phyloP scores from a whole-genome alignment of 1,140 invertebrate genomes.

The Sarcophaga peregrina region DNA sequence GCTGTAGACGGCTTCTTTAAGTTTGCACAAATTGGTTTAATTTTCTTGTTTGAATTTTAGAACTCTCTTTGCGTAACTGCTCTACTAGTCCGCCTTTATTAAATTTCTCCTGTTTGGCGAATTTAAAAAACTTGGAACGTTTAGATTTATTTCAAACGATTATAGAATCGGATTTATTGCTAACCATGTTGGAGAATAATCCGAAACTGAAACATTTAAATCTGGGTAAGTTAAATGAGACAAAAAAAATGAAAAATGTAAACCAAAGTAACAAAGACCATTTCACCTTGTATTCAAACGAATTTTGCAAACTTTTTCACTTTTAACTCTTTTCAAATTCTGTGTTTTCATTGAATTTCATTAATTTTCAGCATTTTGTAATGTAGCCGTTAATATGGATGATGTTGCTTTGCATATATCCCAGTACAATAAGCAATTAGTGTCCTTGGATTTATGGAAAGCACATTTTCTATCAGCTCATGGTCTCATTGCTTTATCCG shows the following conservation, averaged over 20 bases:
- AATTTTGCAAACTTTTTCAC: no score
- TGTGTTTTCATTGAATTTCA: no score
- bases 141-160: slow-evolving; percentile 82
- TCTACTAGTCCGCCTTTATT: slow-evolving; percentile 67
- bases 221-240: slow-evolving; percentile 70
- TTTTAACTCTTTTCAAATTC: background rate
- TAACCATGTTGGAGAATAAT: slow-evolving; percentile 75
- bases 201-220: slow-evolving; percentile 78
- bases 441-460: slow-evolving; percentile 89
- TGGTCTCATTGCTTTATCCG: slow-evolving; percentile 76
- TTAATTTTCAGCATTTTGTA: slow-evolving; percentile 66
- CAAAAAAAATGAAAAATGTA: background rate
- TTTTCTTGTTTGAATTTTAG: slow-evolving; percentile 62
- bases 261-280: background rate
- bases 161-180: slow-evolving; percentile 73
- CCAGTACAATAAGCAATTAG: slow-evolving; percentile 74
- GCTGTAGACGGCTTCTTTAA: background rate
- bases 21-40: background rate
- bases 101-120: slow-evolving; percentile 73
- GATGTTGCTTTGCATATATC: slow-evolving; percentile 75
- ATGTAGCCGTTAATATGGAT: slow-evolving; percentile 74
- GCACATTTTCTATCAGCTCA: slow-evolving; percentile 77
- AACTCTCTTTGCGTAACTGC: slow-evolving; percentile 74
- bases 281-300: background rate
- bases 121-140: slow-evolving; percentile 75